Percentiles rank a stretch among this genome's conserved stretches.
phyloP scores from a whole-genome alignment of 2,113 vertebrate genomes.

The Pelecanoides urinatrix region DNA sequence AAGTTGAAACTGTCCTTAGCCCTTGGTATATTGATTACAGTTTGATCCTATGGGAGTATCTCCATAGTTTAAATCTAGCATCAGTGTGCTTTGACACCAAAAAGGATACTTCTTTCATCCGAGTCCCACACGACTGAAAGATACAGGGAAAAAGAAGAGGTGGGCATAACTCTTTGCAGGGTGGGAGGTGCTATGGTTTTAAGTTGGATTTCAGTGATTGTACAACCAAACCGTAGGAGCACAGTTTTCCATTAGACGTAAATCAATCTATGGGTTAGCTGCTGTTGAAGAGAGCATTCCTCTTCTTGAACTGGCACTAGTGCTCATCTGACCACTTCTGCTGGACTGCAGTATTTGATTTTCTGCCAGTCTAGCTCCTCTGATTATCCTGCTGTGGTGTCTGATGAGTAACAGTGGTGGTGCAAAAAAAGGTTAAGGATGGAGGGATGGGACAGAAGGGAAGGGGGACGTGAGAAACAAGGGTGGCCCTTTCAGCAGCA shows the following conservation, averaged over 20 bases:
- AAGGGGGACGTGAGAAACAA: not conserved
- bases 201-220: not conserved
- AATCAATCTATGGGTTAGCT: not conserved
- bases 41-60: not conserved
- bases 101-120: not conserved
- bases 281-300: not conserved
- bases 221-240: not conserved
- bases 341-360: not conserved
- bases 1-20: not conserved
- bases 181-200: not conserved
- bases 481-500: not conserved
- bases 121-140: not conserved
- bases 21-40: not conserved
- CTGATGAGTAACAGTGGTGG: not conserved
- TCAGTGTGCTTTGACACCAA: not conserved
- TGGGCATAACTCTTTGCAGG: not conserved
- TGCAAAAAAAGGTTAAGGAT: not conserved
- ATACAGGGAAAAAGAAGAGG: not conserved
- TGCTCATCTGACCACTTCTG: not conserved
- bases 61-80: not conserved
- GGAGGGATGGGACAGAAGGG: not conserved
- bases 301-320: not conserved
- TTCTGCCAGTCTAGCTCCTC: not conserved
- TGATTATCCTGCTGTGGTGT: not conserved
- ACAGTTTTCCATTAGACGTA: not conserved